Evolutionary conservation across 2,888 invertebrate species (phyloP).

Genomic region (Apamea epomidion): DNA sequence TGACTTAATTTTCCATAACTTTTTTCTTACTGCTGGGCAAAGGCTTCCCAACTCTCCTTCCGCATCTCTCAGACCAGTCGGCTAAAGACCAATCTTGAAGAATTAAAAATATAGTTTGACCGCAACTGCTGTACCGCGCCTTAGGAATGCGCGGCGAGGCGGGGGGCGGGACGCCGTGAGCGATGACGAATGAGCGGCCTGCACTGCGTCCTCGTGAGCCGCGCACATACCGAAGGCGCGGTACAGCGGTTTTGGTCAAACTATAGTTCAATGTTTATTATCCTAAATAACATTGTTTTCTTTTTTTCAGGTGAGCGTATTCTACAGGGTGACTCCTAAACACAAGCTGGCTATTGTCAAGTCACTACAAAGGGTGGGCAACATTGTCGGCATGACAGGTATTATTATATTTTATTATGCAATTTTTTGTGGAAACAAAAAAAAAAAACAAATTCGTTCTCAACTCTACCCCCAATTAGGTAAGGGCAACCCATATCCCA

Average conservation of each 20-base stretch:
- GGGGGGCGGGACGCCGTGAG: too few species aligned
- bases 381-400: conserved; percentile 98
- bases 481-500: background rate
- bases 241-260: too few species aligned
- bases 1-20: background rate
- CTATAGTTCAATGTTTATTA: background rate
- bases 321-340: conserved; percentile 99
- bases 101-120: too few species aligned
- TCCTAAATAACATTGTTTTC: background rate
- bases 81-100: background rate
- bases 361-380: conserved; percentile 97
- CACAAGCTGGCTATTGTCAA: conserved; percentile 99
- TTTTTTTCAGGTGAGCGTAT: conserved; percentile 93
- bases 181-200: too few species aligned
- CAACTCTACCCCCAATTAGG: background rate
- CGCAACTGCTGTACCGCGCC: too few species aligned
- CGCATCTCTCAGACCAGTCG: too few species aligned
- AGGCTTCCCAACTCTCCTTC: background rate
- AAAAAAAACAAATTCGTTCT: background rate
- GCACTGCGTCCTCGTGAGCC: too few species aligned
- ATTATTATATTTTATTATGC: background rate
- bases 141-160: too few species aligned
- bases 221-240: too few species aligned
- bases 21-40: background rate
- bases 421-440: background rate